Base-by-base conservation (phyloP, 2,888 invertebrate species). In the Athalia cordata region DNA sequence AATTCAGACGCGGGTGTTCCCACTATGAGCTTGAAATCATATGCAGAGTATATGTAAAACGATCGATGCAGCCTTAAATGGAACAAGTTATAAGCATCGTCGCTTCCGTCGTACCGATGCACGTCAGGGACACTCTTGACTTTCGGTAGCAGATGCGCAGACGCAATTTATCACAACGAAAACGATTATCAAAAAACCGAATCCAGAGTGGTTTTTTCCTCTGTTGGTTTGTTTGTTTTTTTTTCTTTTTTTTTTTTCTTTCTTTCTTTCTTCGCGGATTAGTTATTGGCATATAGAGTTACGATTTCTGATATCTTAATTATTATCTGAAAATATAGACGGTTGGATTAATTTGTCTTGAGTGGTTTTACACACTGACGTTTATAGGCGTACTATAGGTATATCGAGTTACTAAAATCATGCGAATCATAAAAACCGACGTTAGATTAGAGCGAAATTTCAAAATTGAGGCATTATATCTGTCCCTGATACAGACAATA, bases 1-100 rank as follows among this genome's bases (percentile, higher is more conserved):
- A 11, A 5, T 49, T 65, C 11, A 5, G 3, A 47, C 29, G 29
- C 2, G 29, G 29, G 29, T 29, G 29, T 29, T 29, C 29, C 29
- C 2, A 29, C 29, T 29, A 29, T 29, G 29, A 29, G 29, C 29
- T 29, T 29, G 29, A 29, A 29, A 29, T 29, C 29, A 29, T 29
- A 29, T 29, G 29, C 29, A 29, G 29, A 29, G 1, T 29, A 29
- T 29, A 29, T 29, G 55, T 52, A n/a, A 45, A 43, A 72, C 72
- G 79, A 79, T 81, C 81, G 81, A 81, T 81, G 68, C 74, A 78
- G 81, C 80, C 29, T 79, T 81, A 78, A 81, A 81, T 80, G 65
- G 80, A 79, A 80, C 79, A 62, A 77, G 74, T 77, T 72, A 43
- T 77, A 66, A 57, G 66, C 77, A 65, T 72, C 47, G 47, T 45